These are phyloP conservation scores for Malurus cyaneus DNA, from an alignment of 2,113 vertebrate species.

Conservation along the genomic window DNA sequence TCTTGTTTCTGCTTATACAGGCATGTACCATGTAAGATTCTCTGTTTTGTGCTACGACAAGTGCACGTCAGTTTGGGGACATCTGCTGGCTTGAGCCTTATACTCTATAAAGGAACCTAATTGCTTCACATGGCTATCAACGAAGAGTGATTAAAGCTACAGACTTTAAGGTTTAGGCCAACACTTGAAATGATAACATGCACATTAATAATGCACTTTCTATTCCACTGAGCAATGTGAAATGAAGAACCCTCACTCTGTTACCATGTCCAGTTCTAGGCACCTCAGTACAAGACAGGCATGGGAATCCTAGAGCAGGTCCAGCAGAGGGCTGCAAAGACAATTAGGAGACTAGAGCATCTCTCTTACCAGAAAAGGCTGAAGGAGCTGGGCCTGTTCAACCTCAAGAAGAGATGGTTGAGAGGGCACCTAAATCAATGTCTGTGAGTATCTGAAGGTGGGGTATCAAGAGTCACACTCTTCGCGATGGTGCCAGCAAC, in stretches of 20 bases:
- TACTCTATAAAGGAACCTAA: not conserved
- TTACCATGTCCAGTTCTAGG: not conserved
- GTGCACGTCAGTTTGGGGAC: not conserved
- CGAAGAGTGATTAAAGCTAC: not conserved
- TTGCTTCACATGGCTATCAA: not conserved
- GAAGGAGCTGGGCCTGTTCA: not conserved
- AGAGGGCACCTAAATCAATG: not conserved
- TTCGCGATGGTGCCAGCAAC: not conserved
- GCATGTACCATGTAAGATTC: rapidly evolving
- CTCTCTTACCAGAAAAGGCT: not conserved
- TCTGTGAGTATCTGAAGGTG: not conserved
- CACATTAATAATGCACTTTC: not conserved
- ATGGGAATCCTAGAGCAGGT: not conserved
- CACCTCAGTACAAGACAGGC: not conserved
- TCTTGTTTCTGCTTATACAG: not conserved
- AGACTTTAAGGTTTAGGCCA: not conserved
- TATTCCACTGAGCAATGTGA: not conserved
- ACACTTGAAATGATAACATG: not conserved
- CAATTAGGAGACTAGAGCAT: not conserved
- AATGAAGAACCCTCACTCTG: not conserved
- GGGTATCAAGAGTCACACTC: not conserved
- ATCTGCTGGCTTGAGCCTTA: not conserved
- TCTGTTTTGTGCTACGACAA: not conserved
- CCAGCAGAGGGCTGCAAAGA: not conserved
- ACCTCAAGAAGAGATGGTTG: not conserved